Percentiles rank a stretch among this genome's conserved stretches.
phyloP scores from a whole-genome alignment of 2,797 vertebrate genomes.

The Pteronotus mesoamericanus region DNA sequence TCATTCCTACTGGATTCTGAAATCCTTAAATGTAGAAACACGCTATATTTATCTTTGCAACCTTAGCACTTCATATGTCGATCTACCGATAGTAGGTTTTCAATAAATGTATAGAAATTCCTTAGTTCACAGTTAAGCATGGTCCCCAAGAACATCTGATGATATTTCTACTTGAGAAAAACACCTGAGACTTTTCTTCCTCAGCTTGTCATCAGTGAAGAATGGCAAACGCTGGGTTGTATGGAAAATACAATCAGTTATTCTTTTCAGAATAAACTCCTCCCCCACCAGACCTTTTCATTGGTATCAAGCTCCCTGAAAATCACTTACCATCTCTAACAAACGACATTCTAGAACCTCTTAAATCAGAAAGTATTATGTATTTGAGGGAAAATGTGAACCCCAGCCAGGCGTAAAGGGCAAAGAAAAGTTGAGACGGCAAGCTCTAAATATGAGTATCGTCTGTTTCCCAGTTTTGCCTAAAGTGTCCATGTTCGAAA shows the following conservation, averaged over 20 bases:
- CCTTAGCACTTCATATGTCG: neutral
- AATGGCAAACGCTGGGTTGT: neutral
- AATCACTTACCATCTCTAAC: neutral
- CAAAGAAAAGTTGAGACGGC: neutral
- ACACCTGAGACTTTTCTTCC: neutral
- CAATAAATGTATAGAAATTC: neutral
- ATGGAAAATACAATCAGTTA: neutral
- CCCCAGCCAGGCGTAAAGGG: neutral
- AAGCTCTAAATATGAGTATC: neutral
- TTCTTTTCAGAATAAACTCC: neutral
- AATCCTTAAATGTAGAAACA: neutral
- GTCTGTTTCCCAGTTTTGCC: neutral
- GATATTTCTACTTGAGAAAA: neutral
- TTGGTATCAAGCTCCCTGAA: neutral
- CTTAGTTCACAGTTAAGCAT: neutral
- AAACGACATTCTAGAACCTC: neutral
- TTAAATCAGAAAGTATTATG: neutral
- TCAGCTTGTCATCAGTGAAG: neutral
- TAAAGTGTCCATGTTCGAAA: neutral
- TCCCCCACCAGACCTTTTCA: neutral
- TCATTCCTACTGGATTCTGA: neutral
- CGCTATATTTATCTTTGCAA: neutral
- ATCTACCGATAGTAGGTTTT: neutral
- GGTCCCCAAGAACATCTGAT: neutral
- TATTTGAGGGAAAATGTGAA: neutral